Conservation (phyloP, 2,888 invertebrate genomes). For the Pseudoips prasinana region DNA sequence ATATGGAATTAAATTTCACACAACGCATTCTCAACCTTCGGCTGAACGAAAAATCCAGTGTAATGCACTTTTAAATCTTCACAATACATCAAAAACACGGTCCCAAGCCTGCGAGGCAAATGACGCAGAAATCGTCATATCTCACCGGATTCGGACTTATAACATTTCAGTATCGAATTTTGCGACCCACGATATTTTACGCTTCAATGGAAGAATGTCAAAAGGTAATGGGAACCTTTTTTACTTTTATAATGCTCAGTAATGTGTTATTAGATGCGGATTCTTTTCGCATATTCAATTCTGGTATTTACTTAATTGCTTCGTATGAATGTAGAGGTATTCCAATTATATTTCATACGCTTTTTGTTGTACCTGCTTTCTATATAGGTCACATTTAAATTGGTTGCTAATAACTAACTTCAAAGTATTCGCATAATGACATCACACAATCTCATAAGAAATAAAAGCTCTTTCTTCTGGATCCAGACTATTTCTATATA, state of each 20-base stretch:
- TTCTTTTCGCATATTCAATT: constrained; percentile 20
- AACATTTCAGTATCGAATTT: constrained; percentile 51
- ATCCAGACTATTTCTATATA: no score
- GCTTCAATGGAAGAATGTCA: constrained; percentile 36
- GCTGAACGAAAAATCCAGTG: no score
- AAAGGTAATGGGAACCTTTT: constrained; percentile 42
- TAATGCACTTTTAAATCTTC: no score
- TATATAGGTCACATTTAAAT: no score
- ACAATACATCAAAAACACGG: constrained; percentile 6
- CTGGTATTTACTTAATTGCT: constrained; percentile 26
- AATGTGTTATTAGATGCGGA: constrained; percentile 24
- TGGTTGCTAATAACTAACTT: no score
- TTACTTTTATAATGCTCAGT: constrained; percentile 28
- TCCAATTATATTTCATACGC: constrained; percentile 20
- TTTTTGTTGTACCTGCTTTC: no score
- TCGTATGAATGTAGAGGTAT: constrained; percentile 16
- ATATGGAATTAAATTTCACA: no score
- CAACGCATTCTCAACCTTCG: no score
- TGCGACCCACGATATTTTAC: constrained; percentile 46
- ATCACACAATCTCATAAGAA: no score
- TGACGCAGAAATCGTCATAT: constrained; percentile 55
- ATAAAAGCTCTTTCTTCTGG: no score
- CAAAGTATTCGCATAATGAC: no score
- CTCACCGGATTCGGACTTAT: constrained; percentile 45
- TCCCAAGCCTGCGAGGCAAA: constrained; percentile 52